Evolutionary conservation across 2,797 vertebrate genomes (phyloP), one percentile per base, ranked within the genome.

Genomic region (Periophthalmus magnuspinnatus): DNA sequence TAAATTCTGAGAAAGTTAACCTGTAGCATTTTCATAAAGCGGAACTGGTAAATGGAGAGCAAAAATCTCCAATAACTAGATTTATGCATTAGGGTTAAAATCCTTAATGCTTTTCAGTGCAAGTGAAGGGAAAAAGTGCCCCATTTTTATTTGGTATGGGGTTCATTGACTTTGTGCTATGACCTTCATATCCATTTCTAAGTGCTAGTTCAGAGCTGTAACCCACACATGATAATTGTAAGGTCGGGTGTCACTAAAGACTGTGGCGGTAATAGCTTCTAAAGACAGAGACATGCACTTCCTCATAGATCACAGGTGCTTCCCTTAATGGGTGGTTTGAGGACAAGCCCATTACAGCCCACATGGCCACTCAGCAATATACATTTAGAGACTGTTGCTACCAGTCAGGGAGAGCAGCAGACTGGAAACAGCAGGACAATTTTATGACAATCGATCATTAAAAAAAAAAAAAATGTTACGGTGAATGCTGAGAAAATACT

Each of bases 181-280:
- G 90, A 90, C 88, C 89, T 92, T 90, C 90, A 84, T 71, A 85
- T 90, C 77, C 81, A 86, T 89, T 90, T 88, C 83, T 89, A 88
- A 88, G 82, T 90, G 57, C 86, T 76, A 83, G 76, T 86, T 89
- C 75, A 83, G 83, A 85, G 78, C 77, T 78, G 77, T 80, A 73
- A 19, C n/a, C 70, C 75, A 80, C 67, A 88, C 81, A 76, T 88
- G 82, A 87, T 87, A 84, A 90, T 88, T 90, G 83, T 81, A 82
- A 84, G 84, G 86, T 83, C 68, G 28, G 68, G 77, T 88, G 86
- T 90, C 84, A 91, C 86, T 85, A 71, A 89, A 88, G 81, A 83
- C 67, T 86, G 85, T 68, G 67, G 56, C 81, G 50, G 73, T 87
- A 89, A 91, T 79, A 71, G 70, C 72, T 77, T 69, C 75, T 72